Conservation (phyloP, 2,113 vertebrate species). For the Vireo altiloquus region DNA sequence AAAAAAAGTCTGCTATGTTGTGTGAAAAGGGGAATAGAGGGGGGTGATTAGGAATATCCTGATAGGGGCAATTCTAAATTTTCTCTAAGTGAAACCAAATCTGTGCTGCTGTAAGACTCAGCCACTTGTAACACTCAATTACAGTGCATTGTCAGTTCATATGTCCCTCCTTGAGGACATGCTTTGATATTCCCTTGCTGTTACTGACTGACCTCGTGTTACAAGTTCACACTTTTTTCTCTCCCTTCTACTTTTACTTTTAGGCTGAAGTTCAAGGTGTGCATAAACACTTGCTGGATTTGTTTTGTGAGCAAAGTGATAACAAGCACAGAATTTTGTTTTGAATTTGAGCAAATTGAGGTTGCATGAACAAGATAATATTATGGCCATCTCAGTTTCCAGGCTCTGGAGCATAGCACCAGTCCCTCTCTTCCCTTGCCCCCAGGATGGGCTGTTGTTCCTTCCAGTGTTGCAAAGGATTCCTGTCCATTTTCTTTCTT, state of each 20-base stretch:
- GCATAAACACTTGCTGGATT: not conserved
- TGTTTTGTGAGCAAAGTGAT: not conserved
- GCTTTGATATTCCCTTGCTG: not conserved
- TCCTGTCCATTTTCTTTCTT: not conserved
- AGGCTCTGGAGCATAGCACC: not conserved
- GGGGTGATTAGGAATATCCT: not conserved
- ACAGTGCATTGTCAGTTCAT: no score
- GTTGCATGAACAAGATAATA: not conserved
- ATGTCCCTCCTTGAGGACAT: no score
- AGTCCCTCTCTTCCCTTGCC: not conserved
- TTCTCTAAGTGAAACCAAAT: not conserved
- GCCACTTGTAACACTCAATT: no score
- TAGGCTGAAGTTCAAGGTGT: not conserved
- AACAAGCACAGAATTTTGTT: not conserved
- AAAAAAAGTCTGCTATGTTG: not conserved
- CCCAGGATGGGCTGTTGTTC: not conserved
- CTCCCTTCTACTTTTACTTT: not conserved
- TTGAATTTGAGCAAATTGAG: not conserved
- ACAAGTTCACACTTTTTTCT: not conserved
- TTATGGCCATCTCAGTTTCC: not conserved
- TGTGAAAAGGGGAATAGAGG: not conserved
- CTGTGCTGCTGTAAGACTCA: not conserved
- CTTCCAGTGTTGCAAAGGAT: not conserved
- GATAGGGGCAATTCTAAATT: not conserved
- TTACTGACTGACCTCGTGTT: not conserved